phyloP scores from a whole-genome alignment of 1,140 invertebrate genomes.

The Varroa destructor region DNA sequence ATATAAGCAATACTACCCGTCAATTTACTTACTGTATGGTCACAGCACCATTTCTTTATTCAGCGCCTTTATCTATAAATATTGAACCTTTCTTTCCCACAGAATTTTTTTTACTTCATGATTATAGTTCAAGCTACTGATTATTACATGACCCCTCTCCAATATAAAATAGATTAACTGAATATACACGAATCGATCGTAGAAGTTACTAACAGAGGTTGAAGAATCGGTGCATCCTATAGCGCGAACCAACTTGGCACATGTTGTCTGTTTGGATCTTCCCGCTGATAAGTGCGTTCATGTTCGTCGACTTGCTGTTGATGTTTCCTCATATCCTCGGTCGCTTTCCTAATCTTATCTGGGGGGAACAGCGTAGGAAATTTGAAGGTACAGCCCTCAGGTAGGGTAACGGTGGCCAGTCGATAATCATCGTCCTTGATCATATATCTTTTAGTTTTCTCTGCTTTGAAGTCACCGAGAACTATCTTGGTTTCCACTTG shows the following conservation, averaged over 20 bases:
- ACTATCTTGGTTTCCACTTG: constrained; percentile 47
- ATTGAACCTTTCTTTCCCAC: too few species aligned
- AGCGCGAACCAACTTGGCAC: constrained; percentile 31
- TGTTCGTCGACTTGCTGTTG: constrained; percentile 28
- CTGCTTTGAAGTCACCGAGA: constrained; percentile 39
- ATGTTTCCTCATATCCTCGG: constrained; percentile 34
- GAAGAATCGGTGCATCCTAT: background rate
- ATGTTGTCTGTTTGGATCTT: constrained; percentile 29
- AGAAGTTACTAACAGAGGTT: too few species aligned
- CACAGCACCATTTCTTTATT: too few species aligned
- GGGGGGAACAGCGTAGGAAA: constrained; percentile 40
- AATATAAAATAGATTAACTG: too few species aligned
- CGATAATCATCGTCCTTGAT: constrained; percentile 71
- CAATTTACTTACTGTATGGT: too few species aligned
- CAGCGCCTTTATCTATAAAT: too few species aligned
- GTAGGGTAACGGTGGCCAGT: constrained; percentile 59
- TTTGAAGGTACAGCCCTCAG: constrained; percentile 37
- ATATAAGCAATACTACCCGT: too few species aligned
- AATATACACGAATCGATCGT: too few species aligned
- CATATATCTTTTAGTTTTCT: constrained; percentile 46
- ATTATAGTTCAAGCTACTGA: too few species aligned
- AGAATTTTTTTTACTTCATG: too few species aligned
- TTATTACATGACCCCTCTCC: too few species aligned
- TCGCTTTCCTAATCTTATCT: constrained; percentile 36
- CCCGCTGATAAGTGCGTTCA: constrained; percentile 22